Percentiles rank a stretch among this genome's conserved stretches.
phyloP scores from a whole-genome alignment of 2,113 vertebrate species.

The Sapayoa aenigma region DNA sequence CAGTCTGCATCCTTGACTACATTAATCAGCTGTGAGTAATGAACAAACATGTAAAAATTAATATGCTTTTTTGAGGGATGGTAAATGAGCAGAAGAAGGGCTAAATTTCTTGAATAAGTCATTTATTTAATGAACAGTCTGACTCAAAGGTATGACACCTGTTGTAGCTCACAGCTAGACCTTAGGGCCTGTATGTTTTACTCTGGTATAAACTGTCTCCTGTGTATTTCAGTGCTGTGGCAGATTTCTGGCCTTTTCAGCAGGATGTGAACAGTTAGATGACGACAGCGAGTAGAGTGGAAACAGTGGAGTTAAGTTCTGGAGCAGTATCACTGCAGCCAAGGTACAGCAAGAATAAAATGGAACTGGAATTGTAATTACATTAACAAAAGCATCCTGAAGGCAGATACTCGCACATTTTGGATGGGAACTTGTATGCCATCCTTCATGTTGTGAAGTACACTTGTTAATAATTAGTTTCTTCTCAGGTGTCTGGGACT shows the following conservation, averaged over 20 bases:
- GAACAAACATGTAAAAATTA: conserved; percentile 5
- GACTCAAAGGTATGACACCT: neutral
- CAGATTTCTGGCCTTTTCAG: neutral
- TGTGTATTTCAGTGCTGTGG: neutral
- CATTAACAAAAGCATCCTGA: neutral
- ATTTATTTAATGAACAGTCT: neutral
- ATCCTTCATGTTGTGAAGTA: neutral
- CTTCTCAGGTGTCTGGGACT: neutral
- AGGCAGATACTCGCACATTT: neutral
- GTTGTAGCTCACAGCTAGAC: neutral
- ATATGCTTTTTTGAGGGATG: neutral
- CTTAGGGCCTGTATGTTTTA: neutral
- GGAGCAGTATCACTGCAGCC: neutral
- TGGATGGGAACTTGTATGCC: neutral
- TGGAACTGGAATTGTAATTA: neutral
- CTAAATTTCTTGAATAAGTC: neutral
- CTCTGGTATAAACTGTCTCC: neutral
- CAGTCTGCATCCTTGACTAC: neutral
- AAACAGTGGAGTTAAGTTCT: neutral
- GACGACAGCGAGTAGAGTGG: neutral
- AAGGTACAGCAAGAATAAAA: neutral
- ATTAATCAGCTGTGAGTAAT: neutral
- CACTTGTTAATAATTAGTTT: neutral
- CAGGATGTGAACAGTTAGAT: neutral
- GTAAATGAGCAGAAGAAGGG: conserved; percentile 10